These are phyloP conservation scores for Babyrousa celebensis DNA, from an alignment of 2,797 vertebrate genomes.

Conservation along the genomic window DNA sequence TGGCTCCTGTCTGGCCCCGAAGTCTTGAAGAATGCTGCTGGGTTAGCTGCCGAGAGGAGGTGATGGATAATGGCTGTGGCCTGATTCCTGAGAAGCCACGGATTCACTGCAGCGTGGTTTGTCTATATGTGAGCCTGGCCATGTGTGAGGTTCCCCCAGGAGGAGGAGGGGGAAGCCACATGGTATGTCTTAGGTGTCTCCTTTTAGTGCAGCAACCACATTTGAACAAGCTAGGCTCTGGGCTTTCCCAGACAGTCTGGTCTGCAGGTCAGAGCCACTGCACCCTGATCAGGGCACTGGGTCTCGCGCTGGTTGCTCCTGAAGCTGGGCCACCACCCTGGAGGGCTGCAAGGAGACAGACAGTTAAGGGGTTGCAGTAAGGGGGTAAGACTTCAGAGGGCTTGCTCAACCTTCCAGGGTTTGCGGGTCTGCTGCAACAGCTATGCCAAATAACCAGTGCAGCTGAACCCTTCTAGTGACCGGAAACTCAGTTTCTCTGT, in stretches of 20 bases:
- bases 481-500: background rate
- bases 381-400: background rate
- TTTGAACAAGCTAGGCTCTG: background rate
- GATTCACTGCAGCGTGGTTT: slow-evolving; percentile 1
- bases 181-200: background rate
- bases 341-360: background rate
- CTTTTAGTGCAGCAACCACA: background rate
- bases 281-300: background rate
- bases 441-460: background rate
- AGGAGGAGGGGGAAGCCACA: background rate
- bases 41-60: background rate
- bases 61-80: slow-evolving; percentile 25
- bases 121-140: slow-evolving; percentile 22
- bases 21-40: background rate
- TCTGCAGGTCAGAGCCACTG: background rate
- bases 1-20: slow-evolving; percentile 26
- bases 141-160: background rate
- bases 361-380: background rate
- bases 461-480: background rate
- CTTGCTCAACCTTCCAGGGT: background rate
- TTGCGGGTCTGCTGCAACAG: background rate
- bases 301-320: background rate
- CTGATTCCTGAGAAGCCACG: slow-evolving; percentile 35
- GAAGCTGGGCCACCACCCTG: background rate
- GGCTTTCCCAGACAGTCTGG: background rate